Evolutionary conservation across 2,113 vertebrate species (phyloP).

Genomic region (Illadopsis cleaveri): DNA sequence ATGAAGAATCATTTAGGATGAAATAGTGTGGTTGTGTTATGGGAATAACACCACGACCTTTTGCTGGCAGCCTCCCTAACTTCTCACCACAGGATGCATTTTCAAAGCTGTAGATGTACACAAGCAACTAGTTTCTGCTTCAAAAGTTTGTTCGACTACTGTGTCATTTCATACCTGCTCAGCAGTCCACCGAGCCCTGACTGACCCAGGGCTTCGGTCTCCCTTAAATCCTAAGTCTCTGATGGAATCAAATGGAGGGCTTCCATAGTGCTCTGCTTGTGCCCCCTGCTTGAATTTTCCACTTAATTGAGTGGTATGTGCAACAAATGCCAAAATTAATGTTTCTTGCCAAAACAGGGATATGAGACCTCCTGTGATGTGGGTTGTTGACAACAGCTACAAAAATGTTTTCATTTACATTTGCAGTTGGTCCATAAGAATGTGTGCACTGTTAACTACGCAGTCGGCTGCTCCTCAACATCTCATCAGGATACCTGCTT

Average conservation of each 20-base stretch:
- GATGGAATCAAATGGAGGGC: neutral
- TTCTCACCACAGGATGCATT: neutral
- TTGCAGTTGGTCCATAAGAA: neutral
- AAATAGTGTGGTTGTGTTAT: neutral
- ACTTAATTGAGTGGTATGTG: slow-evolving; percentile 7
- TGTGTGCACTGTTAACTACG: neutral
- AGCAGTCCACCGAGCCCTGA: neutral
- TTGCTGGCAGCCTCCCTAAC: neutral
- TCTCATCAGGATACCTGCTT: neutral
- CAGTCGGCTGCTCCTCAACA: neutral
- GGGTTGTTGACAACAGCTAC: slow-evolving; percentile 4
- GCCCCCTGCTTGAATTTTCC: slow-evolving; percentile 4
- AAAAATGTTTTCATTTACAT: slow-evolving; percentile 12
- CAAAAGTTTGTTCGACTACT: neutral
- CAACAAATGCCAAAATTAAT: slow-evolving; percentile 8
- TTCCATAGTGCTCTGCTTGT: neutral
- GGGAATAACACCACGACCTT: neutral
- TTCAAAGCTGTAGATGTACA: slow-evolving; percentile 4
- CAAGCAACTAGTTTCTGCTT: neutral
- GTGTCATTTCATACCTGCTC: slow-evolving; percentile 3
- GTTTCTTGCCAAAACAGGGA: slow-evolving; percentile 5
- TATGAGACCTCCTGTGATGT: neutral
- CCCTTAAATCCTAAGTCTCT: neutral
- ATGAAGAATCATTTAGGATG: neutral
- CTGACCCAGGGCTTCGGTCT: neutral